Evolutionary conservation across 2,113 vertebrate species (phyloP).

Genomic region (Nothobranchius furzeri): DNA sequence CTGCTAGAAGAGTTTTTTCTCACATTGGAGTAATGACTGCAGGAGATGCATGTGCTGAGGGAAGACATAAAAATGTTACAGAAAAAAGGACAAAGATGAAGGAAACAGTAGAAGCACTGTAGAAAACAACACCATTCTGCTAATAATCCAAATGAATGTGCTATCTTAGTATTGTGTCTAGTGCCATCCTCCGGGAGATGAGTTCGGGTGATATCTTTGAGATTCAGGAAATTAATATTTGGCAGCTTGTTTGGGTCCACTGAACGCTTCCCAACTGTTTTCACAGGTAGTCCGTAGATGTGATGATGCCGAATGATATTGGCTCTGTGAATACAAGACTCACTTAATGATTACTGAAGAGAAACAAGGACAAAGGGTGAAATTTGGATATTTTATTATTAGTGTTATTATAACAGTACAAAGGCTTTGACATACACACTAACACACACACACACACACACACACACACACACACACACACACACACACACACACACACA

Average conservation of each 20-base stretch:
- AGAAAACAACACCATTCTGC: not conserved
- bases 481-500: not conserved
- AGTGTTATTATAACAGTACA: not conserved
- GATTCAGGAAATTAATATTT: slow-evolving; percentile 59
- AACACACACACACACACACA: not conserved
- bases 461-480: not conserved
- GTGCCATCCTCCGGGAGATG: slow-evolving; percentile 27
- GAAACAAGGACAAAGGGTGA: not conserved
- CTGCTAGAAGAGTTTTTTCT: slow-evolving; percentile 9
- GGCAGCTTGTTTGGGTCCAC: slow-evolving; percentile 4
- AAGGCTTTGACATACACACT: not conserved
- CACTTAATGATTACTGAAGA: slow-evolving; percentile 5
- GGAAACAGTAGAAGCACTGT: not conserved
- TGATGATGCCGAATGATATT: not conserved
- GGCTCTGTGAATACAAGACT: slow-evolving; percentile 4
- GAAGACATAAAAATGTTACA: not conserved
- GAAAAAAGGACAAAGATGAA: not conserved
- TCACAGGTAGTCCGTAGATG: slow-evolving; percentile 21
- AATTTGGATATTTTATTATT: not conserved
- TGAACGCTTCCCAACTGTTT: not conserved
- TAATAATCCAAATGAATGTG: slow-evolving; percentile 16
- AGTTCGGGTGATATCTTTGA: slow-evolving; percentile 29
- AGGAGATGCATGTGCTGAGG: not conserved
- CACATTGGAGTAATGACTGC: slow-evolving; percentile 7
- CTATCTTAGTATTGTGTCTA: slow-evolving; percentile 2